Conservation (phyloP, 1,140 invertebrate genomes). For the Dufourea novaeangliae region DNA sequence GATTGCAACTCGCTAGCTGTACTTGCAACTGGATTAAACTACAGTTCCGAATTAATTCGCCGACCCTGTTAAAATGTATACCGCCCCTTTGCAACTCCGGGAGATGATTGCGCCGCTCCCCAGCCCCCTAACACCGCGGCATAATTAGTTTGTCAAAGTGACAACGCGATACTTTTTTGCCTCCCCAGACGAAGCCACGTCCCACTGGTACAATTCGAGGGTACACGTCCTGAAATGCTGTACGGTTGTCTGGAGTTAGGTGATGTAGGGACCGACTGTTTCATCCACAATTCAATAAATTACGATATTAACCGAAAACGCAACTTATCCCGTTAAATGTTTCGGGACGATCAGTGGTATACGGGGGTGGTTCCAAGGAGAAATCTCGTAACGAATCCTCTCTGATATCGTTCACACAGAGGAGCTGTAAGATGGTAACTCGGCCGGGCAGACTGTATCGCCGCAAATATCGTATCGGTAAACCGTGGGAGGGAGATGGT, state of each 20-base stretch:
- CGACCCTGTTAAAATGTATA: conserved; percentile 25
- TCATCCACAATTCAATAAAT: background rate
- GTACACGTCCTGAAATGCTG: background rate
- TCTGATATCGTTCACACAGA: conserved; percentile 10
- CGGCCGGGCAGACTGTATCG: conserved; percentile 56
- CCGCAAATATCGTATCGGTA: conserved; percentile 65
- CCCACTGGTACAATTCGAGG: conserved; percentile 24
- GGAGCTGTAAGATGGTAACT: conserved; percentile 43
- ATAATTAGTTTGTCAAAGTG: conserved; percentile 46
- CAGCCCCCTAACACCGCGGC: background rate
- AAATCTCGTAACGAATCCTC: conserved; percentile 19
- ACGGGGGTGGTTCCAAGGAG: background rate
- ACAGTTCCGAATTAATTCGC: conserved; percentile 45
- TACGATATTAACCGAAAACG: background rate
- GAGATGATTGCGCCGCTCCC: conserved; percentile 21
- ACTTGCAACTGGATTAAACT: conserved; percentile 45
- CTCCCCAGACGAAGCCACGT: background rate
- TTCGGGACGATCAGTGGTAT: no score
- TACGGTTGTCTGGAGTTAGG: no score
- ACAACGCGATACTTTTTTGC: conserved; percentile 34
- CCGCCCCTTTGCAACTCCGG: background rate
- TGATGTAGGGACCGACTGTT: background rate
- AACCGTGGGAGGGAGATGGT: no score
- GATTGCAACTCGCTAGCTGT: conserved; percentile 1
- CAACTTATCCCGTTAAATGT: background rate